Evolutionary conservation across 1,140 invertebrate genomes (phyloP).

Genomic region (Mya arenaria): DNA sequence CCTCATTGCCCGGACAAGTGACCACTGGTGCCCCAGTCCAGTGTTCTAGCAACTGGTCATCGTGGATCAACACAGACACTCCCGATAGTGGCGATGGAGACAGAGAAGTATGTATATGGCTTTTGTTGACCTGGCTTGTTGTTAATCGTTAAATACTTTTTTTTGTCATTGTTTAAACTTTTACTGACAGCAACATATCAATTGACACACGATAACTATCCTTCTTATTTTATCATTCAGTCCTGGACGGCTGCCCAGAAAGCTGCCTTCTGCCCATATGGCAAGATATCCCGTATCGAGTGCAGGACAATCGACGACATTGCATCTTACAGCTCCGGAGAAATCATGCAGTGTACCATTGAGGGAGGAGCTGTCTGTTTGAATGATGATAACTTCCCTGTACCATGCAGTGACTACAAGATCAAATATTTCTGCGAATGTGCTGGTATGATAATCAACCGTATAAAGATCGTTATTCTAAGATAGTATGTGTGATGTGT

Average conservation of each 20-base stretch:
- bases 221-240: no score
- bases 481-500: no score
- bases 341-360: conserved; percentile 58
- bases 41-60: background rate
- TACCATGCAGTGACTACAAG: conserved; percentile 80
- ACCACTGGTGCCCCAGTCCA: background rate
- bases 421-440: conserved; percentile 80
- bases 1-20: no score
- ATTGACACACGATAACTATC: no score
- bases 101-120: conserved; percentile 5
- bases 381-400: conserved; percentile 67
- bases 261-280: conserved; percentile 61
- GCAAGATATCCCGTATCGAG: conserved; percentile 66
- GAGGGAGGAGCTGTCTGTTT: conserved; percentile 63
- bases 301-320: conserved; percentile 62
- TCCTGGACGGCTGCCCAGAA: conserved; percentile 17
- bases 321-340: conserved; percentile 62
- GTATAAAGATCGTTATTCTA: no score
- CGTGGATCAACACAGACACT: conserved; percentile 23
- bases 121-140: no score
- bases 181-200: no score
- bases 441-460: no score
- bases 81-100: conserved; percentile 39
- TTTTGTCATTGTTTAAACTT: no score
- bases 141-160: no score